Conservation (phyloP, 1,140 invertebrate genomes). For the Physella acuta region DNA sequence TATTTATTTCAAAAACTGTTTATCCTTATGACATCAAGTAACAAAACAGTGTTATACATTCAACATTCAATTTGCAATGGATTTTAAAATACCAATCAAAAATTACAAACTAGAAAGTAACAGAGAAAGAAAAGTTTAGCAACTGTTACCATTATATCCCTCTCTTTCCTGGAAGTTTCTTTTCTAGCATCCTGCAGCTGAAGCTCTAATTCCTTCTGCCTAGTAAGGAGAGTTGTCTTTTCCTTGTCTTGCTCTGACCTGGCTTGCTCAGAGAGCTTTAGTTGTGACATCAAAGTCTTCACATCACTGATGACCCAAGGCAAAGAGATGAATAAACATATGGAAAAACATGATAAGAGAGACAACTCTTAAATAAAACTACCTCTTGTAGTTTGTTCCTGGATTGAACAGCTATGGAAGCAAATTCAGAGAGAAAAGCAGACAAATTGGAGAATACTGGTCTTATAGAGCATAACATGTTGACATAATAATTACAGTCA, state of each 20-base stretch:
- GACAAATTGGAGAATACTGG: too few relatives aligned
- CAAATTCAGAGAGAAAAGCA: too few relatives aligned
- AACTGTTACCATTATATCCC: constrained; percentile 28
- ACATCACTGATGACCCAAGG: constrained; percentile 16
- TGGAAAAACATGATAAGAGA: background rate
- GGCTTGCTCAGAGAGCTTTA: constrained; percentile 13
- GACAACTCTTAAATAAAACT: too few relatives aligned
- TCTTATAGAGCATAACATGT: too few relatives aligned
- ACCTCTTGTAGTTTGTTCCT: too few relatives aligned
- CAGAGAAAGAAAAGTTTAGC: background rate
- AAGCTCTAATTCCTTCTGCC: constrained; percentile 70
- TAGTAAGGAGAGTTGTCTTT: background rate
- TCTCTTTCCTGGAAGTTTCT: constrained; percentile 26
- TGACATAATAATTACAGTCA: too few relatives aligned
- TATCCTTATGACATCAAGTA: too few relatives aligned
- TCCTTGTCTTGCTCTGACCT: background rate
- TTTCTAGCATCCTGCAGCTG: constrained; percentile 56
- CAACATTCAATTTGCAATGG: too few relatives aligned
- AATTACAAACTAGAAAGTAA: background rate
- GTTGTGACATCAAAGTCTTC: constrained; percentile 1
- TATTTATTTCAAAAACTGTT: too few relatives aligned
- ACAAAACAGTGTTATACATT: too few relatives aligned
- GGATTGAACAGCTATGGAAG: too few relatives aligned
- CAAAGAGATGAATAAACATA: background rate
- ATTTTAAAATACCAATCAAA: too few relatives aligned